Percentiles rank a stretch among this genome's conserved stretches.
Conservation (phyloP, 2,797 vertebrate genomes). For the Platalea minor region DNA sequence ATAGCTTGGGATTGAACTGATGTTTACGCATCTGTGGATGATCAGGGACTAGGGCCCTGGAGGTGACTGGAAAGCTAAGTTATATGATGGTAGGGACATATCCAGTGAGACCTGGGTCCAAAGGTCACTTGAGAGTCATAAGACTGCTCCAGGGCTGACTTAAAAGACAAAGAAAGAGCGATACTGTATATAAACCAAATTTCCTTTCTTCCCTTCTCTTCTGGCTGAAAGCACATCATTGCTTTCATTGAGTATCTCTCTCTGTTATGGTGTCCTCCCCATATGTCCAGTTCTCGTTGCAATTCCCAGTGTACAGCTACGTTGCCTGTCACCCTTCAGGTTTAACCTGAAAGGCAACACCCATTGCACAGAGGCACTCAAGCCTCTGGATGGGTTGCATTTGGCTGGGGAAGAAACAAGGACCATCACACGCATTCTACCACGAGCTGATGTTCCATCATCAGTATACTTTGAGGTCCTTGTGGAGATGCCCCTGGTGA, state of each 20-base stretch:
- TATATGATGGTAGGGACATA: neutral
- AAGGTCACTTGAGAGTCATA: neutral
- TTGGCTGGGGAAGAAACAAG: neutral
- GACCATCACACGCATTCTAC: neutral
- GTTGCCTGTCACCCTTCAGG: neutral
- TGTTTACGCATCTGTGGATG: accelerated
- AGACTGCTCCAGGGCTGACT: neutral
- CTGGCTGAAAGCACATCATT: neutral
- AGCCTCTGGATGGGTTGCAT: neutral
- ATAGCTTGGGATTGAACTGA: neutral
- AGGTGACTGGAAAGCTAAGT: neutral
- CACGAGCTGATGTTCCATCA: neutral
- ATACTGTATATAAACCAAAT: too few species aligned
- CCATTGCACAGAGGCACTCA: neutral
- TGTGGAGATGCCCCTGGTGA: accelerated
- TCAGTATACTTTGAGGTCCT: neutral
- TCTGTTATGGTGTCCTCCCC: neutral
- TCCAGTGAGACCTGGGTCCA: neutral
- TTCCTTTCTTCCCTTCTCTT: neutral
- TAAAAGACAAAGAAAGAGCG: neutral
- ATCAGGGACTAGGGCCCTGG: neutral
- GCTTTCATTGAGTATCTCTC: neutral
- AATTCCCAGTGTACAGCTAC: neutral
- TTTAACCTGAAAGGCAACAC: neutral
- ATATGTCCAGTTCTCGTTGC: neutral